Percentiles rank a stretch among this genome's conserved stretches.
Evolutionary conservation across 1,140 invertebrate genomes (phyloP).

Genomic region (Calephelis virginiensis): DNA sequence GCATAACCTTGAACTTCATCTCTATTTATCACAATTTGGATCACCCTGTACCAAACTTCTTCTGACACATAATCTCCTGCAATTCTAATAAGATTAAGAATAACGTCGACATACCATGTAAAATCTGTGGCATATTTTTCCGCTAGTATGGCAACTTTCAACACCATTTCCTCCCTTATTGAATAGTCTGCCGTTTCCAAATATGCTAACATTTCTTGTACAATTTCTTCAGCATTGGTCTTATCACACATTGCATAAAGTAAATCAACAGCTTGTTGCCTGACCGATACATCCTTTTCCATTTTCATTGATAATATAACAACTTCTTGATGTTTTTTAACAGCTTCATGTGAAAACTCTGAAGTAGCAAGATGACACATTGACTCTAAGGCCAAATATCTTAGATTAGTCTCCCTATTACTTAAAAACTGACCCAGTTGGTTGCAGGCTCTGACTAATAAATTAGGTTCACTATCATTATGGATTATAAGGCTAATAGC

Average conservation of each 20-base stretch:
- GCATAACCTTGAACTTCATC: conserved; percentile 99
- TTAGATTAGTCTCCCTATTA: conserved; percentile 98
- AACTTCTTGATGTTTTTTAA: conserved; percentile 99
- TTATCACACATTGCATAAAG: conserved; percentile 99
- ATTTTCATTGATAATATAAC: conserved; percentile 99
- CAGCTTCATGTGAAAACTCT: conserved; percentile 99
- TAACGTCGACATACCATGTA: conserved; percentile 99
- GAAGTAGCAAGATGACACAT: conserved; percentile 99
- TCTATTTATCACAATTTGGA: conserved; percentile 99
- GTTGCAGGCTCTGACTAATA: conserved; percentile 98
- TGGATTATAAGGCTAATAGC: conserved; percentile 99
- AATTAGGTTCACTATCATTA: conserved; percentile 98
- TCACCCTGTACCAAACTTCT: conserved; percentile 99
- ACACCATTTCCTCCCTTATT: conserved; percentile 99
- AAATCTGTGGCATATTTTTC: conserved; percentile 99
- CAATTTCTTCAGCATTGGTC: conserved; percentile 99
- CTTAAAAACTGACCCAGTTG: conserved; percentile 99
- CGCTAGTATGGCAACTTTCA: conserved; percentile 99
- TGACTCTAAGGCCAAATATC: conserved; percentile 98
- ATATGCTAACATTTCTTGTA: conserved; percentile 99
- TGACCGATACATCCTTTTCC: conserved; percentile 99
- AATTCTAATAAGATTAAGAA: conserved; percentile 99
- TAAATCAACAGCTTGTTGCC: conserved; percentile 99
- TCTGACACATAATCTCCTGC: conserved; percentile 99
- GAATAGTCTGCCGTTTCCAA: conserved; percentile 99